These are phyloP conservation scores for Zoroaster sp. DNA, from an alignment of 53 echinoderm and acorn worm genomes.

Conservation along the genomic window DNA sequence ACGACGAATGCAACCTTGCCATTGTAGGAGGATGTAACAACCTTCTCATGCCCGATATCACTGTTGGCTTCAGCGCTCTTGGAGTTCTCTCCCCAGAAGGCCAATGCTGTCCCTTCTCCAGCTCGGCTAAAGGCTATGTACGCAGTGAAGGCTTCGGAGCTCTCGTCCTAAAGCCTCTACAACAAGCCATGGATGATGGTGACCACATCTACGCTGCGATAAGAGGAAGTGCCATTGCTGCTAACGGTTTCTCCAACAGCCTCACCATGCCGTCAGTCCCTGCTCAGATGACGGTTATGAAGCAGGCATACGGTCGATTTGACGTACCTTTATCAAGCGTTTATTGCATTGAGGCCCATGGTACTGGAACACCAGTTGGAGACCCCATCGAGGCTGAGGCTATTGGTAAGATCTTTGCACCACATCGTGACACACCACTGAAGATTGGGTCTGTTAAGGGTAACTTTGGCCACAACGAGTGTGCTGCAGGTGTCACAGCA, in stretches of 20 bases:
- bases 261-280: constrained; percentile 80
- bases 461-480: constrained; percentile 91
- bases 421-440: constrained; percentile 55
- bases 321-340: constrained; percentile 69
- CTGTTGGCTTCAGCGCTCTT: constrained; percentile 78
- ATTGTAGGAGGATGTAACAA: constrained; percentile 70
- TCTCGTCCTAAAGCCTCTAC: constrained; percentile 79
- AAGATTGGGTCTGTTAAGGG: constrained; percentile 89
- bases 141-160: constrained; percentile 90
- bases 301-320: constrained; percentile 72
- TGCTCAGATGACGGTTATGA: constrained; percentile 73
- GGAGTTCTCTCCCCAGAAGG: constrained; percentile 88
- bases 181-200: constrained; percentile 64
- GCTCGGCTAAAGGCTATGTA: constrained; percentile 87
- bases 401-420: constrained; percentile 69
- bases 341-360: constrained; percentile 85
- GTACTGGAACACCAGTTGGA: constrained; percentile 91
- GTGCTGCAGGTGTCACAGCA: constrained; percentile 75
- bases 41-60: constrained; percentile 73
- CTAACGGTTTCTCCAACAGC: constrained; percentile 73
- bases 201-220: constrained; percentile 91
- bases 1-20: constrained; percentile 77
- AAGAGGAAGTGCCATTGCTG: constrained; percentile 71
- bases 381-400: constrained; percentile 91
- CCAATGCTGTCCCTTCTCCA: constrained; percentile 83